Percentiles rank a stretch among this genome's conserved stretches.
These are phyloP conservation scores for Telenomus remus DNA, from an alignment of 1,140 invertebrate species.

Conservation along the genomic window DNA sequence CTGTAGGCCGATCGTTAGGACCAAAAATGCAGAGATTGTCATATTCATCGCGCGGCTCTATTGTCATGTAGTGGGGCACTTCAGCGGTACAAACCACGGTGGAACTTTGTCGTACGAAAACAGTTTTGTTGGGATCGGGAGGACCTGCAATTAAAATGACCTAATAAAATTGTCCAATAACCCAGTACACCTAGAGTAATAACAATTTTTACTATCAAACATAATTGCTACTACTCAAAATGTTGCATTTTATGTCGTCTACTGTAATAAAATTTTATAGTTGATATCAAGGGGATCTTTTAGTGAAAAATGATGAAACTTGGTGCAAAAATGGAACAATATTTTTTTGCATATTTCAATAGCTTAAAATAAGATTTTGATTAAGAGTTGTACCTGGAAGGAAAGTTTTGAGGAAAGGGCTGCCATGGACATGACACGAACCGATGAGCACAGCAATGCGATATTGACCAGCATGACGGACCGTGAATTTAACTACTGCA, in stretches of 20 bases:
- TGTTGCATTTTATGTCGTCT: too few species aligned
- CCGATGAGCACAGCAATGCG: constrained; percentile 89
- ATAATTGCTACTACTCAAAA: too few species aligned
- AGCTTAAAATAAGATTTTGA: too few species aligned
- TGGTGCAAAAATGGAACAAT: too few species aligned
- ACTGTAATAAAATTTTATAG: too few species aligned
- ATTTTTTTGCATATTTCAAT: too few species aligned
- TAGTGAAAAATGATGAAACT: too few species aligned
- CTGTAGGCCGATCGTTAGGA: constrained; percentile 79
- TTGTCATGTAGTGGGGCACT: constrained; percentile 85
- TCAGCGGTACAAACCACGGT: constrained; percentile 89
- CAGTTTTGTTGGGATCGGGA: constrained; percentile 88
- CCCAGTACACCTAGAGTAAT: too few species aligned
- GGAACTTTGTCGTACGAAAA: constrained; percentile 89
- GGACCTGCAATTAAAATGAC: constrained; percentile 76
- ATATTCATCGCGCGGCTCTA: constrained; percentile 92
- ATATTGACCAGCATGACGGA: constrained; percentile 91
- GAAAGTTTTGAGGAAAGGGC: constrained; percentile 81
- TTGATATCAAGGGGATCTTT: too few species aligned
- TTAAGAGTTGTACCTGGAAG: constrained; percentile 79
- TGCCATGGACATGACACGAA: constrained; percentile 80
- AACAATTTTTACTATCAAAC: too few species aligned
- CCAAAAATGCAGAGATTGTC: constrained; percentile 87
- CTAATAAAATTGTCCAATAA: not conserved
- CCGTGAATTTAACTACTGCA: constrained; percentile 92